Evolutionary conservation across 1,140 invertebrate genomes (phyloP), one percentile per base, ranked within the genome.

Genomic region (Drosophila navojoa): DNA sequence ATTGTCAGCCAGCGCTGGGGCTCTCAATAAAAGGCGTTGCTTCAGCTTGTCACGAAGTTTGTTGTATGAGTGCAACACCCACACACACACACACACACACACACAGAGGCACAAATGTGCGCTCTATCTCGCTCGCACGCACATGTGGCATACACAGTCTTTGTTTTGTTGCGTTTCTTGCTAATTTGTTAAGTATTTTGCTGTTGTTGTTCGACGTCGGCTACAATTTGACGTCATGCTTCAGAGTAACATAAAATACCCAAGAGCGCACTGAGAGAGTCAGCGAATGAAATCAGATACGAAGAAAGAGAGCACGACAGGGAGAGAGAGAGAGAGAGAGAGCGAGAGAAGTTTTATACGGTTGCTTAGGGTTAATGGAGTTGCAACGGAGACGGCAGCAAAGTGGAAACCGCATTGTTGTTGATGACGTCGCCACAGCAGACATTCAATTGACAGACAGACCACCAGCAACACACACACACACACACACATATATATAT

Each of bases 361-460:
- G 66, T 69, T 77, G 74, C 66, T 64, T 81, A 75, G 64, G 71
- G 63, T 71, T 87, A 86, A 86, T 87, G 84, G 66, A 89, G 84
- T 82, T 86, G 82, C 82, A 87, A 79, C 67, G 66, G 50, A 64
- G 71, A 76, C 60, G 75, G 53, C 64, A 69, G 55, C 60, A 66
- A 72, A 66, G 62, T 59, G 50, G 70, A 62, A 59, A 54, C 55
- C 62, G 70, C 70, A 75, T 67, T 63, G 69, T 73, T 55, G 78
- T 60, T 32, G 80, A 68, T 54, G 76, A 52, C 69, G 80, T 77
- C 58, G 80, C 52, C 66, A 71, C 82, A 76, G 68, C 71, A 79
- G 84, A 82, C 79, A 82, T 87, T 82, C 79, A 87, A 87, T 87
- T 87, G 84, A 89, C 84, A 89, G 84, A 89, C 84, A 89, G 79